These are phyloP conservation scores for Danio choprae DNA, from an alignment of 2,797 vertebrate species.

Conservation along the genomic window DNA sequence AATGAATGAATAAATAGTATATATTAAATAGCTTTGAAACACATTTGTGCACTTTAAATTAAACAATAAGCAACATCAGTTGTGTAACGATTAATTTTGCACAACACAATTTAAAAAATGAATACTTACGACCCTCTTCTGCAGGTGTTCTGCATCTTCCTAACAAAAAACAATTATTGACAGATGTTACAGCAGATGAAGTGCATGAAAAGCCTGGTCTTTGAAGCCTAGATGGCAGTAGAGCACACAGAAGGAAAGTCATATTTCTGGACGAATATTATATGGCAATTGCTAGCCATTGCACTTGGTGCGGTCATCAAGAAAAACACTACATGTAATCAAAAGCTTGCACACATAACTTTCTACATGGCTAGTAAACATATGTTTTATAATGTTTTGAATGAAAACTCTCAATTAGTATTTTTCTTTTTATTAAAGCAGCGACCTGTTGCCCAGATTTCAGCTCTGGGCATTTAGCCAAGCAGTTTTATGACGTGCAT, in stretches of 20 bases:
- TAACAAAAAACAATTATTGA: constrained; percentile 67
- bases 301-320: background rate
- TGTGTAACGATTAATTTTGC: background rate
- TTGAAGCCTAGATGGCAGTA: constrained; percentile 67
- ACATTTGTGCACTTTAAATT: background rate
- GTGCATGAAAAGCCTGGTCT: background rate
- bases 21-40: background rate
- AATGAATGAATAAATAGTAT: too few species aligned
- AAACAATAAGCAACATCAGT: background rate
- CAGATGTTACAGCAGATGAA: constrained; percentile 4
- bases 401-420: background rate
- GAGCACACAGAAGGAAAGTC: constrained; percentile 17
- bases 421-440: background rate
- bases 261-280: background rate
- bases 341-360: background rate
- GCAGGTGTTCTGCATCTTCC: constrained; percentile 77
- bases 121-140: constrained; percentile 78
- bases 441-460: background rate
- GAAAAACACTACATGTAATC: background rate
- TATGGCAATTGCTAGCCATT: background rate
- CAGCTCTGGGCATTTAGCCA: background rate
- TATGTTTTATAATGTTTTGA: background rate
- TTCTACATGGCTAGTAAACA: too few species aligned
- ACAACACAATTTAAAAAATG: background rate
- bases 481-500: background rate